Base-by-base conservation (phyloP, 2,797 vertebrate species). In the Hemibagrus guttatus region DNA sequence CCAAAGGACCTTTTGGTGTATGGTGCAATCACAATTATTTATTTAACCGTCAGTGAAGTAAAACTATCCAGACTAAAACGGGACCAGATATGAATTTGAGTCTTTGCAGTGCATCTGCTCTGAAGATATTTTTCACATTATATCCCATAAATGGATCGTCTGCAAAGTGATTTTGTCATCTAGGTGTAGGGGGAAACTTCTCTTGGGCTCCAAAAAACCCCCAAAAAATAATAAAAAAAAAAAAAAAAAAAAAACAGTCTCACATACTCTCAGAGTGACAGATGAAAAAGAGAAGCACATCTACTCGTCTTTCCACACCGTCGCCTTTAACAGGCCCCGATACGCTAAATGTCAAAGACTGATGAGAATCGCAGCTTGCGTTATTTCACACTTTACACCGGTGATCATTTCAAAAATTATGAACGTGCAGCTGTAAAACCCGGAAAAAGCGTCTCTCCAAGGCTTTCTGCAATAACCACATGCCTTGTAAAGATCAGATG, bases 311-410 rank as follows among this genome's bases (percentile, higher is more conserved):
- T 91, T 92, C 89, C 91, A 89, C 91, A 85, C 84, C 90, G 84
- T 88, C 91, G 88, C 89, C 87, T 94, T 94, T 93, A 94, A 93
- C 92, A 86, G 89, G 90, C 88, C 87, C 31, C 89, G 86, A 89
- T 85, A 90, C 87, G 91, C 89, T 87, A 91, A 91, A 91, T 75
- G 90, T 92, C 90, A 92, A 91, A 92, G 89, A 89, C 90, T 81
- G 89, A 91, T 89, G 91, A 91, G 94, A 93, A 93, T 93, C 91
- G 90, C 88, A 91, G 91, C 87, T 87, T 86, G 85, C 90, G 90
- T 93, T 92, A 92, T 93, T 93, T 90, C 91, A 86, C 79, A 87
- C 91, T 93, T 92, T 92, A 93, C 91, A 88, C 90, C 75, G 52
- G 85, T 80, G 78, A 91, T 92, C 87, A 52, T 90, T 87, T 84